Conservation (phyloP, 2,888 invertebrate genomes). For the Andricus quercusramuli region DNA sequence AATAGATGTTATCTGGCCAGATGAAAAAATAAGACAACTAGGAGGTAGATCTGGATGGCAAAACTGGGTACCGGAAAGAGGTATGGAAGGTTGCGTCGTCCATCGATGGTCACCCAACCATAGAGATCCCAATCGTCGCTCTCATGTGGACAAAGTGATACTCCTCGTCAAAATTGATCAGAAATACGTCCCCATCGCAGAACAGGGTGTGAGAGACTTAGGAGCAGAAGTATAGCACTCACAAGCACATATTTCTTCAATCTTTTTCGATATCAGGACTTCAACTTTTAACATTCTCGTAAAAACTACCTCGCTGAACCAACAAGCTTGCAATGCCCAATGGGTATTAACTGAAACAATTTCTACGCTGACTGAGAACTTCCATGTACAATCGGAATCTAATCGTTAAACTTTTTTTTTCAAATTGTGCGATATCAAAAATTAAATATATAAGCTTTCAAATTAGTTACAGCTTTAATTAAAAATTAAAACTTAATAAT, state of each 20-base stretch:
- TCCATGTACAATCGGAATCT: background rate
- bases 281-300: conserved; percentile 12
- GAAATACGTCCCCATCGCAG: conserved; percentile 95
- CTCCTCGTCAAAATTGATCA: conserved; percentile 96
- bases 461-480: background rate
- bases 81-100: conserved; percentile 96
- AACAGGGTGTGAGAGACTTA: conserved; percentile 90
- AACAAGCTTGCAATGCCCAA: background rate
- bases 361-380: background rate
- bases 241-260: background rate
- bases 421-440: background rate
- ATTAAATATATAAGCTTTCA: background rate
- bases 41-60: conserved; percentile 95
- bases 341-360: conserved; percentile 8
- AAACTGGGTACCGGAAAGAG: conserved; percentile 92
- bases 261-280: conserved; percentile 8
- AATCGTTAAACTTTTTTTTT: background rate
- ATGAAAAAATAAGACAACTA: conserved; percentile 90
- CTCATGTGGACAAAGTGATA: conserved; percentile 95
- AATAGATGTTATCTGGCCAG: conserved; percentile 98
- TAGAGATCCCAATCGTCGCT: conserved; percentile 90
- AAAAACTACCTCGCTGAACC: background rate
- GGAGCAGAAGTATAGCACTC: conserved; percentile 83
- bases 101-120: conserved; percentile 97
- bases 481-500: background rate